A percentile compares a stretch with the other conserved stretches of the same genome.
Conservation (phyloP, 2,888 invertebrate genomes). For the Allophyes oxyacanthae region DNA sequence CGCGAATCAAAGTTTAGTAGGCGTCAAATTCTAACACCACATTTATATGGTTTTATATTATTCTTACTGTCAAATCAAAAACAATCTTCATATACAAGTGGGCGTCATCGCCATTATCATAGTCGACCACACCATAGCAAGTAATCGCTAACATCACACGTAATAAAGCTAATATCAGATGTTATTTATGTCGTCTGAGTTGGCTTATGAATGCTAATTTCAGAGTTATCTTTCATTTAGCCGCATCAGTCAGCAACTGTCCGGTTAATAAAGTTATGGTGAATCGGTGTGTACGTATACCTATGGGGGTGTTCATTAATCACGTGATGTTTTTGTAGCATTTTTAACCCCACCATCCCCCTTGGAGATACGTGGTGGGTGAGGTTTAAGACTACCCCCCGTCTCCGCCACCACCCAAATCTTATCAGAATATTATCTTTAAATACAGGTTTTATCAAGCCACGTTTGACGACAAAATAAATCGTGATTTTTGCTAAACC, state of each 20-base stretch:
- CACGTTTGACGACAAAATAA: too few species aligned
- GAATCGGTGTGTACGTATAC: slow-evolving; percentile 53
- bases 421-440: too few species aligned
- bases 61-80: slow-evolving; percentile 39
- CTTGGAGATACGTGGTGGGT: too few species aligned
- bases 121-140: slow-evolving; percentile 38
- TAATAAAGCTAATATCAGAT: slow-evolving; percentile 71
- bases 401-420: too few species aligned
- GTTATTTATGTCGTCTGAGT: slow-evolving; percentile 84
- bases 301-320: slow-evolving; percentile 34
- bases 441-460: too few species aligned
- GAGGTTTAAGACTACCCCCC: too few species aligned
- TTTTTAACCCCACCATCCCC: too few species aligned
- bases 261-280: slow-evolving; percentile 69
- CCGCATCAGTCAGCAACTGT: slow-evolving; percentile 75
- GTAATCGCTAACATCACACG: slow-evolving; percentile 62
- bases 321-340: too few species aligned
- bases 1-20: slow-evolving; percentile 31
- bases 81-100: slow-evolving; percentile 38
- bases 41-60: slow-evolving; percentile 31
- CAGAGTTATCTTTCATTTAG: slow-evolving; percentile 82
- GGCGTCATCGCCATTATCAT: slow-evolving; percentile 28
- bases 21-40: slow-evolving; percentile 33
- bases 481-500: too few species aligned
- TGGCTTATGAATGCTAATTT: slow-evolving; percentile 86